Percentiles rank a stretch among this genome's conserved stretches.
phyloP scores from a whole-genome alignment of 2,888 invertebrate species.

The Callimorpha dominula region DNA sequence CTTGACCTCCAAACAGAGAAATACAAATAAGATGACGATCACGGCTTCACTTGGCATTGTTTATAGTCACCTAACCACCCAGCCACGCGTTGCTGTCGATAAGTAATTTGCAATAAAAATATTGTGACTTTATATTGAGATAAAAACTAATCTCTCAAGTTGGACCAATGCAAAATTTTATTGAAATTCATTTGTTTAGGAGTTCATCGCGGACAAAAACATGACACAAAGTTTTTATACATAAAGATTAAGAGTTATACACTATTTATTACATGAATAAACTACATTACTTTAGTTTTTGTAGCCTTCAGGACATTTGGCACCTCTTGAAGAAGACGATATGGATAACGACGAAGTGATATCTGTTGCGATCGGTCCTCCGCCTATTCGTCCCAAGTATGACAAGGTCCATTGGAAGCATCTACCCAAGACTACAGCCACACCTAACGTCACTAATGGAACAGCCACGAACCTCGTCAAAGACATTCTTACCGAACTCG shows the following conservation, averaged over 20 bases:
- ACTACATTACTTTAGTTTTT: conserved; percentile 24
- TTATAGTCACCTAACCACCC: not conserved
- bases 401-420: conserved; percentile 66
- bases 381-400: conserved; percentile 72
- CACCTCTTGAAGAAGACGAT: conserved; percentile 77
- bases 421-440: conserved; percentile 32
- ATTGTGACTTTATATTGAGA: too few species aligned
- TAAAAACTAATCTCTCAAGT: too few species aligned
- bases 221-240: too few species aligned
- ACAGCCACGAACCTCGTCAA: conserved; percentile 63
- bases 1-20: too few species aligned
- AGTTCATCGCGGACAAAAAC: too few species aligned
- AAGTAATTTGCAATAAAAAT: too few species aligned
- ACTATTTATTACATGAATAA: not conserved
- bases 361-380: conserved; percentile 80
- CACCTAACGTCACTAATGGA: conserved; percentile 29
- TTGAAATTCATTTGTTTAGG: too few species aligned
- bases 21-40: too few species aligned
- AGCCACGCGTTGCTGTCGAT: too few species aligned
- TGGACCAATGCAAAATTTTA: too few species aligned
- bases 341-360: conserved; percentile 80
- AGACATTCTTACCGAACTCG: conserved; percentile 70
- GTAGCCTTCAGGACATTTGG: conserved; percentile 77
- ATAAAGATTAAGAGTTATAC: not conserved
- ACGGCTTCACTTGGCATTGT: not conserved